phyloP scores from a whole-genome alignment of 2,888 invertebrate species.

The Micropterix aruncella region DNA sequence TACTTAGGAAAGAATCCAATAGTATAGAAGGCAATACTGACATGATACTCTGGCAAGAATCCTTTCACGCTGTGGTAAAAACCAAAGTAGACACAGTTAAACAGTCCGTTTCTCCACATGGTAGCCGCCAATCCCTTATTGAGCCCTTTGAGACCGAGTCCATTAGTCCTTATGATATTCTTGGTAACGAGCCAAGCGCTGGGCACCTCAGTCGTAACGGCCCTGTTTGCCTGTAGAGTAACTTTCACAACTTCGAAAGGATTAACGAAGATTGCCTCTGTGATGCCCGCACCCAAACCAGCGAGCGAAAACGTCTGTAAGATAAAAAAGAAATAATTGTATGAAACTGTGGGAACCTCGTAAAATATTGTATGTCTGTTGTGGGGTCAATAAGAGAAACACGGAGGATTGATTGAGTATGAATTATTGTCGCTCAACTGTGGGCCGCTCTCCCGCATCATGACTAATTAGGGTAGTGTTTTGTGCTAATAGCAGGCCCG shows the following conservation, averaged over 20 bases:
- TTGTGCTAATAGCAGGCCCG: too few species aligned
- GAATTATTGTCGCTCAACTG: too few species aligned
- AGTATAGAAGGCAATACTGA: constrained; percentile 19
- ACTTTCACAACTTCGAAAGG: constrained; percentile 96
- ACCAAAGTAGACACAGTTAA: constrained; percentile 91
- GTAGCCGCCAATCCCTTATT: constrained; percentile 85
- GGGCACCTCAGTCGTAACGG: constrained; percentile 46
- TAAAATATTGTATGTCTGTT: too few species aligned
- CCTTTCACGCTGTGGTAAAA: constrained; percentile 88
- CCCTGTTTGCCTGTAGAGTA: constrained; percentile 63
- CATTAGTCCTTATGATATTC: constrained; percentile 60
- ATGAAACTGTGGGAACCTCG: too few species aligned
- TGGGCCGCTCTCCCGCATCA: too few species aligned
- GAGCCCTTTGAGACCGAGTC: constrained; percentile 66
- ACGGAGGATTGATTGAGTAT: too few species aligned
- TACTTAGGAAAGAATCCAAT: not conserved
- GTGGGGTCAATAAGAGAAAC: too few species aligned
- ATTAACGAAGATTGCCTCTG: constrained; percentile 86
- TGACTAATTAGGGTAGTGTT: too few species aligned
- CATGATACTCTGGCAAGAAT: constrained; percentile 48
- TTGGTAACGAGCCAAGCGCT: constrained; percentile 70
- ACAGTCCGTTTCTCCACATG: constrained; percentile 76
- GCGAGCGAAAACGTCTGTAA: constrained; percentile 77
- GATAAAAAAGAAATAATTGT: too few species aligned
- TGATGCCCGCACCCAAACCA: constrained; percentile 76